Evolutionary conservation across 2,888 invertebrate species (phyloP).

Genomic region (Lamproptera curius): DNA sequence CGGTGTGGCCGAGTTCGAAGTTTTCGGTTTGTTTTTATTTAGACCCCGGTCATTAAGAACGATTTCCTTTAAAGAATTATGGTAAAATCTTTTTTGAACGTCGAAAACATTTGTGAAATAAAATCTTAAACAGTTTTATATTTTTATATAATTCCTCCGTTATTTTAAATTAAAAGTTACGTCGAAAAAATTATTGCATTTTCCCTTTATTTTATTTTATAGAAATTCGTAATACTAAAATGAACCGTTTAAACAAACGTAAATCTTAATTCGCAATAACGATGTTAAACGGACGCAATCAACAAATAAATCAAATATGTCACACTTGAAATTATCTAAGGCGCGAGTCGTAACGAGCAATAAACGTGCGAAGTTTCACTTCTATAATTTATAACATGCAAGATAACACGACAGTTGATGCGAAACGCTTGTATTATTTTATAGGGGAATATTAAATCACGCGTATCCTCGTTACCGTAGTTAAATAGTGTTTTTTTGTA

Average conservation of each 20-base stretch:
- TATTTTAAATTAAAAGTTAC: too few species aligned
- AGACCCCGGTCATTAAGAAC: too few species aligned
- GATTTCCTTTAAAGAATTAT: too few species aligned
- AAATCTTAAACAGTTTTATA: neutral
- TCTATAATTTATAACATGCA: constrained; percentile 3
- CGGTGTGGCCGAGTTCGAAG: too few species aligned
- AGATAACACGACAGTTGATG: constrained; percentile 11
- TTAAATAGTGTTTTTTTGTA: neutral
- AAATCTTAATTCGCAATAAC: too few species aligned
- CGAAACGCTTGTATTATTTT: too few species aligned
- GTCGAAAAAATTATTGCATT: too few species aligned
- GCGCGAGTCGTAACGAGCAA: constrained; percentile 4
- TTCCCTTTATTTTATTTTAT: too few species aligned
- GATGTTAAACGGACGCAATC: constrained; percentile 3
- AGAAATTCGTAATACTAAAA: too few species aligned
- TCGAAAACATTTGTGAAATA: neutral
- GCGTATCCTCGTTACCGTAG: neutral
- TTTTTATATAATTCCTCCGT: too few species aligned
- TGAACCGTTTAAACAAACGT: too few species aligned
- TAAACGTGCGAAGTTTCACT: constrained; percentile 10
- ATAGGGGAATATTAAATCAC: constrained; percentile 5
- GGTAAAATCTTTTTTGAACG: neutral
- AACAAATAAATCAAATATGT: constrained; percentile 5
- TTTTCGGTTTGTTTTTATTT: too few species aligned
- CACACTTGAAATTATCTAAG: constrained; percentile 7